Evolutionary conservation across 92 coral and sea anemone species (phyloP), one percentile per base, ranked within the genome.

Genomic region (Isaurus tuberculatus): DNA sequence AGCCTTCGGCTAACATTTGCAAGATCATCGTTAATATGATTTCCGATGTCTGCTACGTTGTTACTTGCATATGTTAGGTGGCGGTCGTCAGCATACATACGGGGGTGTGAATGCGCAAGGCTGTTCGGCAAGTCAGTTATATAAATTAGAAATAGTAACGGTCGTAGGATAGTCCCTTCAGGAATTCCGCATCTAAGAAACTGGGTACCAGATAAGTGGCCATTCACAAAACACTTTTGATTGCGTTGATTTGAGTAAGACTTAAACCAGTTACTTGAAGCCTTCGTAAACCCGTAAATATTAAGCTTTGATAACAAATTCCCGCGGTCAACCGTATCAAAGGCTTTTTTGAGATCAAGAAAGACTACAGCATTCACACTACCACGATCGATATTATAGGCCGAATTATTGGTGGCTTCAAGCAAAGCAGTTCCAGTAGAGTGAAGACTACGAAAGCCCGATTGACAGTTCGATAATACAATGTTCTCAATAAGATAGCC

Each of bases 361-460:
- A 43, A 43, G 5, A 43, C 49, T 5, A 43, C 49, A 5, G 49
- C 49, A 43, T 5, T 43, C 49, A 43, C 49, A 14, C 14, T 43
- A 43, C 49, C 49, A 14, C 49, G 49, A 14, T 43, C 49, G 23
- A 60, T 60, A n/a, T 60, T 60, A 22, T 2, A 43, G 49, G 49
- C 49, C 49, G 7, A 43, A 9, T 60, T 19, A 60, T 60, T 60
- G n/a, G 66, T 15, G 28, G 66, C 66, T 28, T 60, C 66, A 22
- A 60, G 66, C 19, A 60, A 28, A 60, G 66, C 66, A 60, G 66
- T 60, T 9, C 19, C 66, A 15, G 66, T 60, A 19, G 66, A 60
- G 23, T 60, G 66, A 25, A 60, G 66, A 22, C 26, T 9, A 17
- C 66, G 23, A 60, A 60, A 60, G 19, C 66, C 66, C 8, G 66